Conservation (phyloP, 2,113 vertebrate genomes). For the Micronycteris hirsuta region DNA sequence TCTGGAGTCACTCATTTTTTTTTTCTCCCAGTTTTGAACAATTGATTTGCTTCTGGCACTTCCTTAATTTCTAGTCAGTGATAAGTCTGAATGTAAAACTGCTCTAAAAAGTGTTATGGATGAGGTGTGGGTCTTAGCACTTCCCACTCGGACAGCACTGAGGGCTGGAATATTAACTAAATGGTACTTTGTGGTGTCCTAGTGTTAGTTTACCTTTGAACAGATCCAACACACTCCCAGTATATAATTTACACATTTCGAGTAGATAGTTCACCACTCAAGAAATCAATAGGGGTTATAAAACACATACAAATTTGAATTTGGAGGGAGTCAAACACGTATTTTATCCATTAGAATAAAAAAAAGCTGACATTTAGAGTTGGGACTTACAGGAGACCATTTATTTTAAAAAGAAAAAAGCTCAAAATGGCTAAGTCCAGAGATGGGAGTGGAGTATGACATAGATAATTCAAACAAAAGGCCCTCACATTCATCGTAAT, state of each 20-base stretch:
- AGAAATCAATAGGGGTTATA: conserved; percentile 58
- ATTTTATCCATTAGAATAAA: conserved; percentile 41
- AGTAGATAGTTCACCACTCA: conserved; percentile 54
- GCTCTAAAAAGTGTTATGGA: conserved; percentile 29
- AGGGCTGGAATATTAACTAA: conserved; percentile 49
- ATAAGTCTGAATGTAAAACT: neutral
- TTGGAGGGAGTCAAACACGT: conserved; percentile 41
- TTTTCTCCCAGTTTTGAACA: conserved; percentile 15
- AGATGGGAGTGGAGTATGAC: neutral
- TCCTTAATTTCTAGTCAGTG: conserved; percentile 49
- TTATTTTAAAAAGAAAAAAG: conserved; percentile 42
- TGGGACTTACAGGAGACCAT: neutral
- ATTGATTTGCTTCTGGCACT: neutral
- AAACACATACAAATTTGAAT: conserved; percentile 61
- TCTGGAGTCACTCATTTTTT: neutral
- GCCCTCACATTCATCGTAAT: neutral
- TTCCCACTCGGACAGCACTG: conserved; percentile 10
- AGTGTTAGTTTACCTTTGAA: conserved; percentile 54
- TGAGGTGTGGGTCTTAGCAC: neutral
- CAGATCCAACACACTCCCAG: neutral
- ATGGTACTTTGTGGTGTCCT: neutral
- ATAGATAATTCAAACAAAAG: neutral
- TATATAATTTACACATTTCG: conserved; percentile 49
- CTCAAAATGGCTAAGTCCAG: neutral
- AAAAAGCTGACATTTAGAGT: conserved; percentile 18